Percentiles rank a stretch among this genome's conserved stretches.
Evolutionary conservation across 2,797 vertebrate species (phyloP).

Genomic region (Zenarchopterus dispar): DNA sequence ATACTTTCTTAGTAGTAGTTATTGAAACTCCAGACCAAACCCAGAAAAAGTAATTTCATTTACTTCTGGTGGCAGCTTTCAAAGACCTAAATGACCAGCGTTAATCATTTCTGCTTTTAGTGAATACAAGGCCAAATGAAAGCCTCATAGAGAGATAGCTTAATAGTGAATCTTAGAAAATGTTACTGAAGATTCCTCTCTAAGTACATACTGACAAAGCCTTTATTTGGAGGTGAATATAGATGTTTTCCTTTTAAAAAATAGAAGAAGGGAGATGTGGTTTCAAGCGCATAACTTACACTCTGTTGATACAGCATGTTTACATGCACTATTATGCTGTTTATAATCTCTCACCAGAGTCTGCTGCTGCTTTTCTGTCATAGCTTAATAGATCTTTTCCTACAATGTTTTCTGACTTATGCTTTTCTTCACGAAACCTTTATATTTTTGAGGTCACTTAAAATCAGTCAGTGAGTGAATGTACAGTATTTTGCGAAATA

Average conservation of each 20-base stretch:
- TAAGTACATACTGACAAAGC: slow-evolving; percentile 79
- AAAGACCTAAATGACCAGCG: slow-evolving; percentile 48
- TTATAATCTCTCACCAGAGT: slow-evolving; percentile 28
- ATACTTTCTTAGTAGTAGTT: slow-evolving; percentile 10
- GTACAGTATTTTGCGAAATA: slow-evolving; percentile 80
- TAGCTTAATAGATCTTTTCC: slow-evolving; percentile 10
- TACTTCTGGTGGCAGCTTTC: slow-evolving; percentile 79
- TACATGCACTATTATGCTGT: slow-evolving; percentile 58
- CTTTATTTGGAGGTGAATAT: slow-evolving; percentile 71
- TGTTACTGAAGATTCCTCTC: slow-evolving; percentile 64
- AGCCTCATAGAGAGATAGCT: slow-evolving; percentile 34
- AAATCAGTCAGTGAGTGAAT: slow-evolving; percentile 79
- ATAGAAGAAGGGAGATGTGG: slow-evolving; percentile 75
- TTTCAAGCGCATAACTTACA: slow-evolving; percentile 50
- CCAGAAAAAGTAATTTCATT: slow-evolving; percentile 10
- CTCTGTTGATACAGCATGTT: slow-evolving; percentile 52
- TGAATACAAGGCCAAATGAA: slow-evolving; percentile 15
- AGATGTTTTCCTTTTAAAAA: slow-evolving; percentile 84
- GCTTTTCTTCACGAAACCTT: slow-evolving; percentile 24
- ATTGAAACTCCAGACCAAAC: slow-evolving; percentile 23
- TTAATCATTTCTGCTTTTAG: slow-evolving; percentile 13
- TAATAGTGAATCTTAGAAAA: slow-evolving; percentile 10
- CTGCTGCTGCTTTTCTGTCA: slow-evolving; percentile 35
- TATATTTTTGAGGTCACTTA: slow-evolving; percentile 54
- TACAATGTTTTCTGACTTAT: slow-evolving; percentile 16